Percentiles rank a stretch among this genome's conserved stretches.
Evolutionary conservation across 2,113 vertebrate species (phyloP).

Genomic region (Alligator mississippiensis): DNA sequence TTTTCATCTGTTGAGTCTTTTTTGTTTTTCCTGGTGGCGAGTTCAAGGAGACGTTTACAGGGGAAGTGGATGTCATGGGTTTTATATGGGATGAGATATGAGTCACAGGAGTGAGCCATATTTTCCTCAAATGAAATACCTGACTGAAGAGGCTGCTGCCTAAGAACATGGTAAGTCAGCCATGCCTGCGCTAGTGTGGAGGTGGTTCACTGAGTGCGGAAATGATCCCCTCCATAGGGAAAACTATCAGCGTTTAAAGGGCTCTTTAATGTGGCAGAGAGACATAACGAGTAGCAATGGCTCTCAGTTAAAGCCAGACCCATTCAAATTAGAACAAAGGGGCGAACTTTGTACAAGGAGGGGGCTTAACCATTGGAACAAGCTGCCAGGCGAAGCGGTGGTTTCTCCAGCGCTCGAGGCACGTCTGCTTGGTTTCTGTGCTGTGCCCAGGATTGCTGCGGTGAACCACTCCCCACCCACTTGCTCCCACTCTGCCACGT

Average conservation of each 20-base stretch:
- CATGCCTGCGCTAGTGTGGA: not conserved
- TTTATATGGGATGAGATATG: not conserved
- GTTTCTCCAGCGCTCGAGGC: not conserved
- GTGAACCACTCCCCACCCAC: no score
- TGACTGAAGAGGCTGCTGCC: not conserved
- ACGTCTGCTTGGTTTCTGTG: no score
- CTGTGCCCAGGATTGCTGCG: no score
- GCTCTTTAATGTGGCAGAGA: not conserved
- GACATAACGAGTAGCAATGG: not conserved
- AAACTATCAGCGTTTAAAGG: not conserved
- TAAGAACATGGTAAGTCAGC: not conserved
- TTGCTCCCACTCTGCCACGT: no score
- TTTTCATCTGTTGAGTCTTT: not conserved
- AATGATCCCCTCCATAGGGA: not conserved
- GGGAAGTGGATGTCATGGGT: not conserved
- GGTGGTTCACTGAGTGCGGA: not conserved
- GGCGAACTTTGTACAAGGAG: not conserved
- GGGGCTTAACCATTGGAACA: not conserved
- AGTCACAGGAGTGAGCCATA: not conserved
- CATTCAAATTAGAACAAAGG: not conserved
- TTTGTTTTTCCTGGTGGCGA: not conserved
- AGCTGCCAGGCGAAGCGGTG: not conserved
- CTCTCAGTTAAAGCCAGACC: not conserved
- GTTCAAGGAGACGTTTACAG: not conserved
- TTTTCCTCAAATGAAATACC: not conserved